Percentiles rank a stretch among this genome's conserved stretches.
phyloP scores from a whole-genome alignment of 2,113 vertebrate genomes.

The Petrocephalus zakoni region DNA sequence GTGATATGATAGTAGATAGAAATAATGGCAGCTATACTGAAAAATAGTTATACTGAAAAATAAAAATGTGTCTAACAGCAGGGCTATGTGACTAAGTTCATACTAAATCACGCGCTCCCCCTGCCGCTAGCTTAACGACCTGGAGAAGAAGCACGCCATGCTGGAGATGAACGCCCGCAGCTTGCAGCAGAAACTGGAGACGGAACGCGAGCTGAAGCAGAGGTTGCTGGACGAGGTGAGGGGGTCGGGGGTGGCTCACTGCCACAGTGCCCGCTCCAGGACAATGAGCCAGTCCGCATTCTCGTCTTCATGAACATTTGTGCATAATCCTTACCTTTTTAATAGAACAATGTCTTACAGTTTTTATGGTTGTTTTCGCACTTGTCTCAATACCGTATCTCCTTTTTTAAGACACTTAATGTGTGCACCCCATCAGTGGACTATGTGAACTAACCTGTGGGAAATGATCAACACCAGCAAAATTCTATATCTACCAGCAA shows the following conservation, averaged over 20 bases:
- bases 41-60: no score
- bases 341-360: not conserved
- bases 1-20: not conserved
- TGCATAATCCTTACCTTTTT: not conserved
- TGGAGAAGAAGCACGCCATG: constrained; percentile 98
- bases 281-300: not conserved
- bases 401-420: not conserved
- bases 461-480: not conserved
- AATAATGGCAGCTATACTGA: not conserved
- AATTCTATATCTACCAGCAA: no score
- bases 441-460: not conserved
- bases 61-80: not conserved
- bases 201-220: constrained; percentile 91
- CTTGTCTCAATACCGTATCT: not conserved
- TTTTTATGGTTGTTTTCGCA: not conserved
- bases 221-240: constrained; percentile 93
- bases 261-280: not conserved
- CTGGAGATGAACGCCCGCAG: constrained; percentile 94
- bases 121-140: constrained; percentile 72
- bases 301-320: not conserved
- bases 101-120: not conserved
- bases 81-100: not conserved
- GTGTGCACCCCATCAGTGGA: not conserved
- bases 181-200: constrained; percentile 94
- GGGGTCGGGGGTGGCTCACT: not conserved